Evolutionary conservation across 2,113 vertebrate species (phyloP).

Genomic region (Zapornia atra): DNA sequence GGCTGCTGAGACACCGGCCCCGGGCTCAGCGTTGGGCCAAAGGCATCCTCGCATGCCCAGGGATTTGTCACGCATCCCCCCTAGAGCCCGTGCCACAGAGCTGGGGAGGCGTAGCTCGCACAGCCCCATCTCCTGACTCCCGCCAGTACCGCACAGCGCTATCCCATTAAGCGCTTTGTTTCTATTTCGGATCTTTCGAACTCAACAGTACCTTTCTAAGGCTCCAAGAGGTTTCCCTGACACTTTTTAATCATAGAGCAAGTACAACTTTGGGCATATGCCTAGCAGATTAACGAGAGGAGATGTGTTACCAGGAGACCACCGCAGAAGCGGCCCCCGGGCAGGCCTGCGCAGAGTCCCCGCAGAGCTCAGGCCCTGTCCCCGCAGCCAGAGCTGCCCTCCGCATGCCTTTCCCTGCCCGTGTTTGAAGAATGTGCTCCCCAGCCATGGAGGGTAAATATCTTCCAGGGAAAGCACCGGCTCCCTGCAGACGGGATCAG

Average conservation of each 20-base stretch:
- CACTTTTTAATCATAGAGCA: background rate
- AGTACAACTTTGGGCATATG: fast-evolving
- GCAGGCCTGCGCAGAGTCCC: fast-evolving
- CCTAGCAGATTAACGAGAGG: background rate
- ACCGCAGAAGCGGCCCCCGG: background rate
- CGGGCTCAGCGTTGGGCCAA: background rate
- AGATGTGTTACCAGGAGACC: background rate
- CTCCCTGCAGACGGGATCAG: background rate
- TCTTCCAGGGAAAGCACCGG: background rate
- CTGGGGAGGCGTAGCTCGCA: background rate
- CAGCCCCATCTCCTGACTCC: slow-evolving; percentile 1
- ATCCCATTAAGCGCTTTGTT: fast-evolving
- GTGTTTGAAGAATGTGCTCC: background rate
- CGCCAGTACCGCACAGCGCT: fast-evolving
- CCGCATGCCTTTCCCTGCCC: background rate
- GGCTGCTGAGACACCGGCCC: fast-evolving
- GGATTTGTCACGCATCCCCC: background rate
- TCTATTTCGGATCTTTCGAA: fast-evolving
- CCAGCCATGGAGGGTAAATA: background rate
- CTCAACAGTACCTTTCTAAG: too few species aligned
- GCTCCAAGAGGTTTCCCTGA: background rate
- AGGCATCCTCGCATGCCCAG: fast-evolving
- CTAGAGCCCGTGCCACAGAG: fast-evolving
- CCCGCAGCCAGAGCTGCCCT: background rate
- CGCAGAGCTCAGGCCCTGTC: background rate